These are phyloP conservation scores for Penaeus vannamei DNA, from an alignment of 1,140 invertebrate genomes.

Conservation along the genomic window DNA sequence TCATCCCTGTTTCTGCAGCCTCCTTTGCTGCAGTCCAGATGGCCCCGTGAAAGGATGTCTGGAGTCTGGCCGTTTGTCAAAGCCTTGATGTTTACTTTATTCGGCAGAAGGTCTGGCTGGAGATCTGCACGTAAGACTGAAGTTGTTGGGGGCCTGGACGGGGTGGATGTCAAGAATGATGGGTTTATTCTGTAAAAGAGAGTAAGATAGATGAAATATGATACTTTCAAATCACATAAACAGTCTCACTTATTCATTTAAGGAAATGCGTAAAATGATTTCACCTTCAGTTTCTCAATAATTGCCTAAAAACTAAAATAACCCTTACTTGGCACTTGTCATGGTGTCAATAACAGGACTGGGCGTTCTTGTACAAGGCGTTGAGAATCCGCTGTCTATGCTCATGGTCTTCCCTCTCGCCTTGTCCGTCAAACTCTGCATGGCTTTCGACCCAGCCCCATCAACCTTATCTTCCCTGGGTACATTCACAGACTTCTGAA, in stretches of 20 bases:
- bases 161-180: slow-evolving; percentile 64
- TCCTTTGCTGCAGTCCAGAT: neutral
- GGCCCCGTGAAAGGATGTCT: slow-evolving; percentile 49
- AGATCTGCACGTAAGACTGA: slow-evolving; percentile 41
- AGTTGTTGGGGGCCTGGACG: slow-evolving; percentile 49
- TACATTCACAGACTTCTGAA: neutral
- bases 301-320: neutral
- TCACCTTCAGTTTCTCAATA: too few species aligned
- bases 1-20: neutral
- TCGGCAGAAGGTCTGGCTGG: slow-evolving; percentile 66
- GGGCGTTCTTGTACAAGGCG: slow-evolving; percentile 61
- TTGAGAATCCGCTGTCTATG: slow-evolving; percentile 63
- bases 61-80: slow-evolving; percentile 49
- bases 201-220: neutral
- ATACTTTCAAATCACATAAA: neutral
- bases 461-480: neutral
- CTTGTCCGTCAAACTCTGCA: neutral
- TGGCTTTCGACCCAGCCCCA: neutral
- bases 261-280: too few species aligned
- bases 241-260: too few species aligned
- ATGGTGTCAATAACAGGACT: slow-evolving; percentile 62
- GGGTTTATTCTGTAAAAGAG: slow-evolving; percentile 52
- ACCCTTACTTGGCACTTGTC: slow-evolving; percentile 63
- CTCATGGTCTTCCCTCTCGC: slow-evolving; percentile 25
- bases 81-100: slow-evolving; percentile 58